Conservation (phyloP, 2,113 vertebrate genomes). For the Australoheros scitulus region DNA sequence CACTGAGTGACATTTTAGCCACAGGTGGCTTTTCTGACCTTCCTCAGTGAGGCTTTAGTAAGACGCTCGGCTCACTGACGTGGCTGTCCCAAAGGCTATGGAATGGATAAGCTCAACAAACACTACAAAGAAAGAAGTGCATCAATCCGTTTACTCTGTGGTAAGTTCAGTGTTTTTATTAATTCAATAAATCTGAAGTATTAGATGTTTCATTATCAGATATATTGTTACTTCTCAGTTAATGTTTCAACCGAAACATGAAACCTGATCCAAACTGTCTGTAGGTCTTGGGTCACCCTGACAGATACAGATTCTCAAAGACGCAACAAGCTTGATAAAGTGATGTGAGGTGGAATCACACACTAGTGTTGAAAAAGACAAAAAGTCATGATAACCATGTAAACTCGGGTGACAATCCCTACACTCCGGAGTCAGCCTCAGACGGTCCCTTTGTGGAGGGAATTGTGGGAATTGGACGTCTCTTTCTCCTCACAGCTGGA, state of each 20-base stretch:
- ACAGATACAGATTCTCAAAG: constrained; percentile 28
- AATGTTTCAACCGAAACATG: constrained; percentile 27
- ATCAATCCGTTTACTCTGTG: constrained; percentile 50
- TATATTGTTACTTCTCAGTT: constrained; percentile 42
- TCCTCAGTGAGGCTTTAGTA: constrained; percentile 30
- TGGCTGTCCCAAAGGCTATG: constrained; percentile 47
- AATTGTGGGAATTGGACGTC: constrained; percentile 66
- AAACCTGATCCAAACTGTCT: constrained; percentile 26
- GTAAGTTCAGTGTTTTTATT: constrained; percentile 58
- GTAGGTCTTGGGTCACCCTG: constrained; percentile 1
- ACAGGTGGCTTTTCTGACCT: background rate
- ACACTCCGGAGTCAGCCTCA: constrained; percentile 56
- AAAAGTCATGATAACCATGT: constrained; percentile 7
- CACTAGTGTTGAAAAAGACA: constrained; percentile 16
- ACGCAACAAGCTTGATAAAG: constrained; percentile 37
- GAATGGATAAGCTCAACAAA: constrained; percentile 66
- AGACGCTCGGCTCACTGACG: constrained; percentile 42
- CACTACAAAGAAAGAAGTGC: constrained; percentile 60
- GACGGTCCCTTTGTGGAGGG: constrained; percentile 24
- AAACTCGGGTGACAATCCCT: constrained; percentile 19
- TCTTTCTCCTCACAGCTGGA: constrained; percentile 72
- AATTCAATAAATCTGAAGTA: constrained; percentile 43
- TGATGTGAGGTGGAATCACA: constrained; percentile 49
- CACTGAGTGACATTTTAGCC: constrained; percentile 8
- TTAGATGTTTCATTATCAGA: constrained; percentile 34